A percentile compares a stretch with the other conserved stretches of the same genome.
Conservation (phyloP, 2,113 vertebrate genomes). For the Hiodon alosoides region DNA sequence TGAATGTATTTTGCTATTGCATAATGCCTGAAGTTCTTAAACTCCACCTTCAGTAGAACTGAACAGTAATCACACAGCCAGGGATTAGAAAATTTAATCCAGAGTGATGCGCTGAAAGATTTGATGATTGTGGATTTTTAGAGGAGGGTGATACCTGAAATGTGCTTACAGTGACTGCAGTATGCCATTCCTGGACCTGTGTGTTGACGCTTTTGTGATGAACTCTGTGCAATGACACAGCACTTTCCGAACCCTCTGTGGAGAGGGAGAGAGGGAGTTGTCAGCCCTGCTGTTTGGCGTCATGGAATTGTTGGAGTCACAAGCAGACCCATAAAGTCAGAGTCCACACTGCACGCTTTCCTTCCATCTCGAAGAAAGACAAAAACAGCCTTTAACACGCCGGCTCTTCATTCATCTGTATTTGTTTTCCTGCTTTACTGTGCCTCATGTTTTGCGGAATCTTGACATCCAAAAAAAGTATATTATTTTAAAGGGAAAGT, state of each 20-base stretch:
- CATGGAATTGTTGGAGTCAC: slow-evolving; percentile 31
- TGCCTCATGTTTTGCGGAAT: no score
- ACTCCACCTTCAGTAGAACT: slow-evolving; percentile 5
- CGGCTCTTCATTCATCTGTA: background rate
- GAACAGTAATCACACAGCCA: slow-evolving; percentile 12
- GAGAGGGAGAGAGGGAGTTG: slow-evolving; percentile 6
- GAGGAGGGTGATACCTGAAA: slow-evolving; percentile 4
- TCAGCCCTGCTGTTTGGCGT: slow-evolving; percentile 25
- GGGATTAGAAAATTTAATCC: slow-evolving; percentile 21
- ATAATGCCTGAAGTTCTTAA: background rate
- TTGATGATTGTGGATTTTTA: slow-evolving; percentile 10
- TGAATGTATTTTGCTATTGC: slow-evolving; percentile 8
- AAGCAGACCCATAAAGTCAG: slow-evolving; percentile 25
- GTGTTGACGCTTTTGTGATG: slow-evolving; percentile 17
- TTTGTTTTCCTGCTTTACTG: background rate
- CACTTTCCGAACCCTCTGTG: slow-evolving; percentile 18
- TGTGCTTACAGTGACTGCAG: background rate
- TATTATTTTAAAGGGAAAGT: no score
- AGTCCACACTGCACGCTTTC: background rate
- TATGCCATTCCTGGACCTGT: background rate
- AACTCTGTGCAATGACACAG: slow-evolving; percentile 25
- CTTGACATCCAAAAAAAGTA: no score
- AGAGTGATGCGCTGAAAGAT: slow-evolving; percentile 6
- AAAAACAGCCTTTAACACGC: background rate
- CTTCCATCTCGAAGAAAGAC: background rate